Base-by-base conservation (phyloP, 2,888 invertebrate genomes). In the Sericinus montela region DNA sequence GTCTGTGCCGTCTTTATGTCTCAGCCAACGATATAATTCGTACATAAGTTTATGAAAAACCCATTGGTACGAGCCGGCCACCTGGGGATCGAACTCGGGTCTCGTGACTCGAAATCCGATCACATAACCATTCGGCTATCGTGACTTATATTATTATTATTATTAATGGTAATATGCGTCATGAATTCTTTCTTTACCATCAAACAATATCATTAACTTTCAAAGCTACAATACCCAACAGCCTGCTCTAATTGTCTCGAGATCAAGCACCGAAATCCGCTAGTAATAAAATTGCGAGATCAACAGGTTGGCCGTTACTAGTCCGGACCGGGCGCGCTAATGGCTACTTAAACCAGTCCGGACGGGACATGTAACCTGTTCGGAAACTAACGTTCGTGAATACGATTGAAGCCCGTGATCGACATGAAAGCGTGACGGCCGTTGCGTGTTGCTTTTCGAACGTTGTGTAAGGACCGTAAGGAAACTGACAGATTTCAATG, bases 371-470 rank as follows among this genome's bases (percentile, higher is more conserved):
- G 6, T 32, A 43, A 39, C 39, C 46, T 25, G 39, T 38, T 25
- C 30, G 9, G 14, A 45, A 32, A 23, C 29, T 39, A 34, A 25
- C 25, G 39, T 32, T 46, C 46, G 39, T 46, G 46, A 46, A 39
- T 32, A 32, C 34, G 25, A 39, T 46, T 45, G 19, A 34, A 39
- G 34, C 46, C n/a, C 7, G 25, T 13, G 39, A 39, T 46, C 46
- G 39, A 46, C 41, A 47, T 47, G 35, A 41, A 36, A 47, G 41
- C 47, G 41, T 47, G 47, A 41, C 47, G 32, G 46, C n/a, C 7
- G 41, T 47, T 47, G 41, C 36, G 19, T 41, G 11, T 6, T 16
- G 41, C 35, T 41, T n/a, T 40, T 32, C 13, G 40, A 41, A 36
- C 34, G 41, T 47, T 47, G 36, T 29, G 41, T 41, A 36, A 47